Evolutionary conservation across 2,888 invertebrate genomes (phyloP).

Genomic region (Tetragonula carbonaria): DNA sequence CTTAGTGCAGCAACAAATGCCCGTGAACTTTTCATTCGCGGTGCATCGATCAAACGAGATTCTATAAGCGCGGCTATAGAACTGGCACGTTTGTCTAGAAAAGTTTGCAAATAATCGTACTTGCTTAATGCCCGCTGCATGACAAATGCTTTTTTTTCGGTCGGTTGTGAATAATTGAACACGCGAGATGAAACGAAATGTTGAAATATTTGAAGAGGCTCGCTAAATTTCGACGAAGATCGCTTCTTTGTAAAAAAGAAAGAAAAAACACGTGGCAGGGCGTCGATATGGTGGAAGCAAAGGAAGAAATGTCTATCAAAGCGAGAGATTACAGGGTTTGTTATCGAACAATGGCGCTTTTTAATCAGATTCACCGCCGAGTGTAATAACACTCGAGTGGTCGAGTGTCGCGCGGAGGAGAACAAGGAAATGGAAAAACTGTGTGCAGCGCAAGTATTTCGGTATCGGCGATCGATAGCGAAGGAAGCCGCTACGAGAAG

Average conservation of each 20-base stretch:
- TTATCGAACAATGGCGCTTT: not conserved
- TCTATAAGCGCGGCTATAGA: conserved; percentile 20
- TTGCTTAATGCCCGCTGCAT: not conserved
- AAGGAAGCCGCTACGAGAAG: conserved; percentile 5
- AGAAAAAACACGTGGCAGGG: too few relatives aligned
- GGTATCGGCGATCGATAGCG: conserved; percentile 34
- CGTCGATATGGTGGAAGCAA: too few relatives aligned
- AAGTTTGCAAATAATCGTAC: conserved; percentile 27
- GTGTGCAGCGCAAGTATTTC: not conserved
- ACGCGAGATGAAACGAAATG: not conserved
- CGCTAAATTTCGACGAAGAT: not conserved
- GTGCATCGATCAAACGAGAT: conserved; percentile 52
- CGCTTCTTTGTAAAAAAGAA: too few relatives aligned
- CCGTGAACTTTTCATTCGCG: conserved; percentile 65
- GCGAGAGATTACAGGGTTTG: not conserved
- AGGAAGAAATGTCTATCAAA: not conserved
- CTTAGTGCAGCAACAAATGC: conserved; percentile 20
- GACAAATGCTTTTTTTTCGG: not conserved
- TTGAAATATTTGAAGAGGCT: too few relatives aligned
- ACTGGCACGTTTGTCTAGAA: conserved; percentile 31
- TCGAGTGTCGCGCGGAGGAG: too few relatives aligned
- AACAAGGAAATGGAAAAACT: too few relatives aligned
- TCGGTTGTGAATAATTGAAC: not conserved
- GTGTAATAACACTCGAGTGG: too few relatives aligned
- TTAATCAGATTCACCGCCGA: not conserved